These are phyloP conservation scores for Mustela lutreola DNA, from an alignment of 2,113 vertebrate genomes.

Conservation along the genomic window DNA sequence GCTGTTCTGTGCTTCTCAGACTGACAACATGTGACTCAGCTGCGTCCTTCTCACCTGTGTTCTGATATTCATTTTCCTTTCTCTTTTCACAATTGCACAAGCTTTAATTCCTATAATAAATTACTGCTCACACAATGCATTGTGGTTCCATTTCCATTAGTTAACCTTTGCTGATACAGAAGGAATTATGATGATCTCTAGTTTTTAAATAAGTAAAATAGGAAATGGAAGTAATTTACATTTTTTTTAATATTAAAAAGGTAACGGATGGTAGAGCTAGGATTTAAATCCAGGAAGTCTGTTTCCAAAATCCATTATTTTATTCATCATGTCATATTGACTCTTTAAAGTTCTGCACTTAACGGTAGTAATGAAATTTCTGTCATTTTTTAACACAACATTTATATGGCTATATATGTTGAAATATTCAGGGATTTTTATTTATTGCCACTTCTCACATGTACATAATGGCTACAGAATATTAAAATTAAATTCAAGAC, in stretches of 20 bases:
- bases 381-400: not conserved
- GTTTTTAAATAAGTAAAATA: not conserved
- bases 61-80: not conserved
- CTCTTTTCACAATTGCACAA: not conserved
- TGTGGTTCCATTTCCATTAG: not conserved
- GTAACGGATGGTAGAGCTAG: not conserved
- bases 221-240: not conserved
- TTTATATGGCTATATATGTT: not conserved
- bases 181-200: not conserved
- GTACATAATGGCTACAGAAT: conserved; percentile 16
- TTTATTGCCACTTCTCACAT: not conserved
- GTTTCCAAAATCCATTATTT: not conserved
- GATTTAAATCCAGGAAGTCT: not conserved
- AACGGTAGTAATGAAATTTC: not conserved
- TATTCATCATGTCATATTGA: not conserved
- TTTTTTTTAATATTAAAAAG: not conserved
- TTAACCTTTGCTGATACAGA: not conserved
- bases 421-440: not conserved
- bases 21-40: not conserved
- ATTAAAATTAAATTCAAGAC: not conserved
- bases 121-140: not conserved
- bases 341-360: not conserved
- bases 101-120: not conserved
- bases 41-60: not conserved
- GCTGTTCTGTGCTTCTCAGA: not conserved